Evolutionary conservation across 2,888 invertebrate genomes (phyloP).

Genomic region (Poecilobothrus nobilitatus): DNA sequence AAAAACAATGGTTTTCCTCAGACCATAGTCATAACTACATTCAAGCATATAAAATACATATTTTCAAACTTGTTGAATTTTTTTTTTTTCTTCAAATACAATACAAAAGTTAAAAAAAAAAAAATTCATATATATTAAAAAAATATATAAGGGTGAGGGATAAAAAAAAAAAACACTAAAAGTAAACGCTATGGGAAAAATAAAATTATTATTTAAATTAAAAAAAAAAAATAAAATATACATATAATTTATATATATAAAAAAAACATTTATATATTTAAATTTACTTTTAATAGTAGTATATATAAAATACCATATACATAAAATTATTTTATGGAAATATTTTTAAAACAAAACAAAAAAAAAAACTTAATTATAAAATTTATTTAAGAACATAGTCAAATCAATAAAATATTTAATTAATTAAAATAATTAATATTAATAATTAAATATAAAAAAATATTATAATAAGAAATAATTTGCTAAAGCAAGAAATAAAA

Average conservation of each 20-base stretch:
- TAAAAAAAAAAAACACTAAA: not conserved
- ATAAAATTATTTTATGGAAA: conserved; percentile 4
- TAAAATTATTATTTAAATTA: not conserved
- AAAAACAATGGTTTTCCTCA: too few relatives aligned
- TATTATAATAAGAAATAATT: not conserved
- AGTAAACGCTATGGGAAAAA: not conserved
- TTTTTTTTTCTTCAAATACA: too few relatives aligned
- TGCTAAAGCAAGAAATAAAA: too few relatives aligned
- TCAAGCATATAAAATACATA: too few relatives aligned
- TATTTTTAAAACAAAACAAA: not conserved
- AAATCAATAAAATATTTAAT: conserved; percentile 1
- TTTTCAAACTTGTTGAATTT: too few relatives aligned
- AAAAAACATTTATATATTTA: not conserved
- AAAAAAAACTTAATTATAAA: not conserved
- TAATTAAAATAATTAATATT: not conserved
- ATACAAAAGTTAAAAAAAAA: too few relatives aligned
- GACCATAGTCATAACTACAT: too few relatives aligned
- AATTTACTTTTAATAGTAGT: too few relatives aligned
- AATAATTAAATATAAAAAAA: not conserved
- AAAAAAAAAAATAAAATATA: not conserved
- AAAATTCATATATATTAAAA: not conserved
- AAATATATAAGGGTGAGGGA: not conserved
- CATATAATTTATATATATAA: not conserved
- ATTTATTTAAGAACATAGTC: conserved; percentile 1
- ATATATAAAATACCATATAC: not conserved